Base-by-base conservation (phyloP, 92 coral and sea anemone genomes). In the Palythoa grandis region DNA sequence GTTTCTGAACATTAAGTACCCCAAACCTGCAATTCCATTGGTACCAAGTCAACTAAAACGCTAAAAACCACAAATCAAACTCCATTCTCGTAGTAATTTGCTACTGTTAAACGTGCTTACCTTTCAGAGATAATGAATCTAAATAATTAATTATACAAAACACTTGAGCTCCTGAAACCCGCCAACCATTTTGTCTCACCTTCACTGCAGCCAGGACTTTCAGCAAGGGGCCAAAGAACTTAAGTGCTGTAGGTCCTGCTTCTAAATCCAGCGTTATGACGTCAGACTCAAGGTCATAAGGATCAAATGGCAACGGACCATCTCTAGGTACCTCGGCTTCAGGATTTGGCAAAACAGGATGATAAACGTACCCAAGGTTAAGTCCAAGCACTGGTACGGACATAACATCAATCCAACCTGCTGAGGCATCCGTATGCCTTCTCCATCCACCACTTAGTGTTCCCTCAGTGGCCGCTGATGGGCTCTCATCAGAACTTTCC, bases 361-460 rank as follows among this genome's bases (percentile, higher is more conserved):
- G 99, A 75, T 97, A 97, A 78, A 91, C 86, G 87, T 97, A 97
- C 52, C 95, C 94, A 80, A 97, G 86, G 12, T 92, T 91, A 72
- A 97, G 78, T 4, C 95, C 96, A 25, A 97, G 91, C 48, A 95
- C 89, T 11, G 99, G 99, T 3, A 95, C 94, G 11, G 99, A 95
- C 94, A 97, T 93, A 16, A 93, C 98, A 79, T 97, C 98, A 17
- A 95, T 92, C 99, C 99, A 97, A 37, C 98, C 98, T 80, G 56
- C 56, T 38, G 73, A 50, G 25, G 72, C 84, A 29, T 88, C 91
- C 0, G 99, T 97, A 56, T 97, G 95, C 72, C 98, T 90, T 82
- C 99, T 93, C 95, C 98, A 97, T 35, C 98, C 98, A 24, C 92
- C 92, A 52, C 97, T 97, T n/a, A 92, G 83, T 65, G 89, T 88